Percentiles rank a stretch among this genome's conserved stretches.
Conservation (phyloP, 2,113 vertebrate species). For the Plectropomus leopardus region DNA sequence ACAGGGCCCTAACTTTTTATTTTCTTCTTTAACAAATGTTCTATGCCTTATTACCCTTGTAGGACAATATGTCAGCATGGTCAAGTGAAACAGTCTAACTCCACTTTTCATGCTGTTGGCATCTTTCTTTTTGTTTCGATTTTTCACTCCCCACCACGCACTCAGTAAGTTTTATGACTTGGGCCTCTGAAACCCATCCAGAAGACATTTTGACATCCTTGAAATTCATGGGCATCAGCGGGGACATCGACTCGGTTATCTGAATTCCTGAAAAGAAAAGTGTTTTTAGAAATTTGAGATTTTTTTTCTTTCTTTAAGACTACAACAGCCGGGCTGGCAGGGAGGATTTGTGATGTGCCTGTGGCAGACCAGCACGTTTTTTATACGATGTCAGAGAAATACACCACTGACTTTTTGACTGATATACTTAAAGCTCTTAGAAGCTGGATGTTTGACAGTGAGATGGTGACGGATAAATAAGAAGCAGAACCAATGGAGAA, state of each 20-base stretch:
- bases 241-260: conserved; percentile 7
- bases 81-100: not conserved
- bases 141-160: not conserved
- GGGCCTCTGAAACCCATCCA: conserved; percentile 22
- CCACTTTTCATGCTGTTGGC: conserved; percentile 4
- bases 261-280: conserved; percentile 16
- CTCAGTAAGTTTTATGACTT: conserved; percentile 1
- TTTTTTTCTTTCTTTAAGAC: not conserved
- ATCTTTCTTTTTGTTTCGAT: not conserved
- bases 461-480: not conserved
- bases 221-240: conserved; percentile 2
- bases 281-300: conserved; percentile 2
- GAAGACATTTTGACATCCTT: conserved; percentile 2
- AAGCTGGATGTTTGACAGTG: not conserved
- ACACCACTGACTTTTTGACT: conserved; percentile 10
- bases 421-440: not conserved
- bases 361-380: not conserved
- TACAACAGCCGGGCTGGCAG: not conserved
- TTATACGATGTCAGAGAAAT: conserved; percentile 32
- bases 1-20: too few relatives aligned
- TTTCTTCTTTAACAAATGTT: not conserved
- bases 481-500: not conserved
- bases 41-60: conserved; percentile 6
- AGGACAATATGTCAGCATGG: not conserved
- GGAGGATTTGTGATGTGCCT: conserved; percentile 30